These are phyloP conservation scores for Drosophila infuscata DNA, from an alignment of 2,888 invertebrate genomes.

Conservation along the genomic window DNA sequence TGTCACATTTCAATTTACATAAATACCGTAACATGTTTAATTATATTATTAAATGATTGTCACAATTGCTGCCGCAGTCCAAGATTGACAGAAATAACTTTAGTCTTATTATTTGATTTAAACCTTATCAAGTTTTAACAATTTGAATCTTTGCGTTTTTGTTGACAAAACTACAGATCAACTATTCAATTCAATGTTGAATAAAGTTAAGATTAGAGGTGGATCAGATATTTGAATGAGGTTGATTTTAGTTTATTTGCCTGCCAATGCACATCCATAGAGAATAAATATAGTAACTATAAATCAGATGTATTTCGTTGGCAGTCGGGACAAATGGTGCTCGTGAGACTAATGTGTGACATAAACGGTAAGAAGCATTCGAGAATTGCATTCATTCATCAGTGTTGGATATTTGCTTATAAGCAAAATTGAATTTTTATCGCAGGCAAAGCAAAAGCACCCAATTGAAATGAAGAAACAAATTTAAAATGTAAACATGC, in stretches of 20 bases:
- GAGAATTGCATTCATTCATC: slow-evolving; percentile 21
- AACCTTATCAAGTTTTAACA: neutral
- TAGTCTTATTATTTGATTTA: neutral
- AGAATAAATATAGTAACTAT: slow-evolving; percentile 16
- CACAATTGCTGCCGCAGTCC: too few species aligned
- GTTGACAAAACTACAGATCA: too few species aligned
- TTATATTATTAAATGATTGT: slow-evolving; percentile 7
- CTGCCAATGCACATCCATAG: neutral
- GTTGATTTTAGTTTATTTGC: neutral
- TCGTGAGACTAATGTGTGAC: slow-evolving; percentile 50
- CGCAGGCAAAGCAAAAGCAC: slow-evolving; percentile 14
- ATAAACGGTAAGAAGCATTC: slow-evolving; percentile 41
- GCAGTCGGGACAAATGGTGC: slow-evolving; percentile 25
- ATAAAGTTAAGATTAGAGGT: neutral
- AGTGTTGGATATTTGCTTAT: slow-evolving; percentile 51
- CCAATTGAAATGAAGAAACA: slow-evolving; percentile 22
- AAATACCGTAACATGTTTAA: slow-evolving; percentile 5
- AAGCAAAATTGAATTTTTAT: slow-evolving; percentile 77
- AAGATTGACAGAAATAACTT: neutral
- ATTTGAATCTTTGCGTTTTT: too few species aligned
- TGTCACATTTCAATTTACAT: slow-evolving; percentile 24
- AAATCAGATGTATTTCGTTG: slow-evolving; percentile 23
- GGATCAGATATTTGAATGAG: neutral
- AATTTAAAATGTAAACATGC: slow-evolving; percentile 40
- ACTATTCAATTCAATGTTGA: neutral